A percentile compares a stretch with the other conserved stretches of the same genome.
Conservation (phyloP, 2,113 vertebrate genomes). For the Columba livia region DNA sequence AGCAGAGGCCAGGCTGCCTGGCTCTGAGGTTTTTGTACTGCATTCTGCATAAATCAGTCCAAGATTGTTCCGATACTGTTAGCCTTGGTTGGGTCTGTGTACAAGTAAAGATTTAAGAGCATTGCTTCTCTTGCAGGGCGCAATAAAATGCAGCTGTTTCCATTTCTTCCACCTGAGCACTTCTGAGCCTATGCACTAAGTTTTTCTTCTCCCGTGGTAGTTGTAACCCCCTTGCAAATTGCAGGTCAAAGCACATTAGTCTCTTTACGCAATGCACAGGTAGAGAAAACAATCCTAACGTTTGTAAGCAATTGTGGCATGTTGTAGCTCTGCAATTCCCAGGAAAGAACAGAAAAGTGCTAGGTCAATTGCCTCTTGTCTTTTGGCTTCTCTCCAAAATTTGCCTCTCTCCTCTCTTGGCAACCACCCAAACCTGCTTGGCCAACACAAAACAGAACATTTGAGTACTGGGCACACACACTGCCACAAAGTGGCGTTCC, state of each 20-base stretch:
- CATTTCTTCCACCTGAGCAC: conserved; percentile 47
- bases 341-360: conserved; percentile 54
- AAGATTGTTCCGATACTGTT: background rate
- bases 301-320: conserved; percentile 60
- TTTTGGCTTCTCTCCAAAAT: conserved; percentile 53
- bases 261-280: conserved; percentile 63
- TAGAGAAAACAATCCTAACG: conserved; percentile 61
- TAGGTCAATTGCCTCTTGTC: conserved; percentile 64
- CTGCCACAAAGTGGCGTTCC: background rate
- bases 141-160: conserved; percentile 18
- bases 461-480: background rate
- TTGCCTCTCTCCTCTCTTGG: background rate
- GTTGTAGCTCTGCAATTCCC: conserved; percentile 62
- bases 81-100: background rate
- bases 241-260: conserved; percentile 66
- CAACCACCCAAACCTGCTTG: conserved; percentile 10
- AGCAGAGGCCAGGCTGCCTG: background rate
- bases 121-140: background rate
- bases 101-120: conserved; percentile 26
- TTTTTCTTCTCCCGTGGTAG: conserved; percentile 54
- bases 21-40: background rate
- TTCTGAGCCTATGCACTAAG: background rate
- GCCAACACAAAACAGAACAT: background rate
- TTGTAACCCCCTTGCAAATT: conserved; percentile 67
- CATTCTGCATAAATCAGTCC: background rate